Percentiles rank a stretch among this genome's conserved stretches.
Conservation (phyloP, 2,113 vertebrate species). For the Hippocampus zosterae region DNA sequence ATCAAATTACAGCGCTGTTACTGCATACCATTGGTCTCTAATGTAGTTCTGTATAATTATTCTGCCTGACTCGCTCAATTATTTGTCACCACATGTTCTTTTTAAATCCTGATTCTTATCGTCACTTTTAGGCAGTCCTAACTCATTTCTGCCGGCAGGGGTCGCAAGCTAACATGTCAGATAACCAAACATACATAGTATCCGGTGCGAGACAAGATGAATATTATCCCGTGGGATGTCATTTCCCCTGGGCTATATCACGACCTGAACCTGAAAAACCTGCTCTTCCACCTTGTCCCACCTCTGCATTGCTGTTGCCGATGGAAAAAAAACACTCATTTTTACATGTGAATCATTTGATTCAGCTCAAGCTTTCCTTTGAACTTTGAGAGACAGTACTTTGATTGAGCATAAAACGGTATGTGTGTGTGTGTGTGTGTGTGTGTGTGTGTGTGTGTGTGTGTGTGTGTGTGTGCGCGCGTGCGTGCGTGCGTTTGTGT, state of each 20-base stretch:
- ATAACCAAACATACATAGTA: not conserved
- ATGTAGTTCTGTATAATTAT: not conserved
- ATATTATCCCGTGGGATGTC: conserved; percentile 17
- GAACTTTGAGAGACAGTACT: not conserved
- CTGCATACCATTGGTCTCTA: not conserved
- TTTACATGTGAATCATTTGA: not conserved
- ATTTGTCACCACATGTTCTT: not conserved
- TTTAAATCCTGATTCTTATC: not conserved
- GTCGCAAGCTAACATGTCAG: not conserved
- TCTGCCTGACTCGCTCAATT: not conserved
- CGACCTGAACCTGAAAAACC: conserved; percentile 32
- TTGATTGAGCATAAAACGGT: not conserved
- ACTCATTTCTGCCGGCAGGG: conserved; percentile 14
- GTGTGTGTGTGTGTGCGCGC: too few relatives aligned
- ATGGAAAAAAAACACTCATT: not conserved
- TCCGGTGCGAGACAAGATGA: not conserved
- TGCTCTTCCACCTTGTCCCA: conserved; percentile 8
- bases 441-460: too few relatives aligned
- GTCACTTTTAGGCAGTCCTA: not conserved
- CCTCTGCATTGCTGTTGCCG: not conserved
- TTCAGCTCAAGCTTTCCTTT: not conserved
- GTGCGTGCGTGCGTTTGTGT: too few relatives aligned
- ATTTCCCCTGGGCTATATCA: conserved; percentile 13
- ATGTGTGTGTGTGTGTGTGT: too few relatives aligned
- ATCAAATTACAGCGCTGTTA: not conserved